Evolutionary conservation across 2,797 vertebrate species (phyloP).

Genomic region (Allenopithecus nigroviridis): DNA sequence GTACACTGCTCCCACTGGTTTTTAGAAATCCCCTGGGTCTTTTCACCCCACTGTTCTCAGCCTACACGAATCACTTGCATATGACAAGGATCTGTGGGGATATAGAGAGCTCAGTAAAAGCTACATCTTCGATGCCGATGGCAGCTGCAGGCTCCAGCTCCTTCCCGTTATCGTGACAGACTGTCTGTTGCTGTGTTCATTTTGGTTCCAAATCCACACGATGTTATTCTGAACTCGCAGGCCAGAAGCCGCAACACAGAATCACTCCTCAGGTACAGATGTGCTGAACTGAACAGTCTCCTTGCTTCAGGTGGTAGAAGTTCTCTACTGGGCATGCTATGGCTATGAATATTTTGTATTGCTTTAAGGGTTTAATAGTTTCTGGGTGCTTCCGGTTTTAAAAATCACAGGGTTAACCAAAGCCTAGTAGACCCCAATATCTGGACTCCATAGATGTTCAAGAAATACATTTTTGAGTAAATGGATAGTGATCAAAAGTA

Average conservation of each 20-base stretch:
- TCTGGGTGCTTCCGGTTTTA: background rate
- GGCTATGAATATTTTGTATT: background rate
- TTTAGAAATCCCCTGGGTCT: slow-evolving; percentile 14
- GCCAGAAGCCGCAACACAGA: background rate
- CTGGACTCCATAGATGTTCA: background rate
- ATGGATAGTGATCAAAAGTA: background rate
- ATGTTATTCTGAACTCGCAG: background rate
- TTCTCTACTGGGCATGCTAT: background rate
- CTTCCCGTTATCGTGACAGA: background rate
- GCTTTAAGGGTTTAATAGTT: background rate
- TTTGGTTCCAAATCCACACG: background rate
- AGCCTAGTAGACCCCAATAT: background rate
- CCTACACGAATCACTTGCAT: background rate
- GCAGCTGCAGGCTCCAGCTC: background rate
- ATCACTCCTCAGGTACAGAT: background rate
- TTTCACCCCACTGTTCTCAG: background rate
- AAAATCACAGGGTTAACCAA: background rate
- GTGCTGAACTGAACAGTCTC: background rate
- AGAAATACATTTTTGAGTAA: background rate
- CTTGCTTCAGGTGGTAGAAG: background rate
- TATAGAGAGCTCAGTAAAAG: background rate
- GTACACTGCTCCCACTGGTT: background rate
- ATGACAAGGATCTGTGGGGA: background rate
- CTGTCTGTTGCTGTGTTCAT: background rate
- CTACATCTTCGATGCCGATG: background rate